These are phyloP conservation scores for Gnathonemus longibarbis DNA, from an alignment of 2,113 vertebrate species.

Conservation along the genomic window DNA sequence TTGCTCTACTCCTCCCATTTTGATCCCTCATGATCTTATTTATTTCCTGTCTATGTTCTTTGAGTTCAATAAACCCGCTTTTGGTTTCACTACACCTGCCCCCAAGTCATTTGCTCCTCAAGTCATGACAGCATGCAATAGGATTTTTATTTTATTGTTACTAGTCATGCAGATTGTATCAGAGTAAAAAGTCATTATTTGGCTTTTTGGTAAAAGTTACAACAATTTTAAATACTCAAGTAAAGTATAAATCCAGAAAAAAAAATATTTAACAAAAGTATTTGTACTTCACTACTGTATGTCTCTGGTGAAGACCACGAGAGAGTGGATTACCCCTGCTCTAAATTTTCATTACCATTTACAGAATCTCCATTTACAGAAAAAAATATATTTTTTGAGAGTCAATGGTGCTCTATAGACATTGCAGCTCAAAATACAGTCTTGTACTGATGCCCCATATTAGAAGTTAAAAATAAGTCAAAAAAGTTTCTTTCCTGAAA, in stretches of 20 bases:
- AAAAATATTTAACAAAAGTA: background rate
- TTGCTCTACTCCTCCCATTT: background rate
- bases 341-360: background rate
- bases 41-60: background rate
- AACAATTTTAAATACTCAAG: background rate
- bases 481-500: slow-evolving; percentile 11
- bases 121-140: background rate
- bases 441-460: slow-evolving; percentile 2
- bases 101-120: background rate
- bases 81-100: background rate
- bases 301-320: background rate
- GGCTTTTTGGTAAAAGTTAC: background rate
- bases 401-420: background rate
- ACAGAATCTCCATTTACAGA: background rate
- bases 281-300: background rate
- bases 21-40: background rate
- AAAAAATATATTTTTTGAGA: background rate
- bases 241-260: background rate
- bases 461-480: slow-evolving; percentile 3
- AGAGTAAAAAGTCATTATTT: background rate
- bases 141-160: background rate
- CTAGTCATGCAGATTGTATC: background rate
- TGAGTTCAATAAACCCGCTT: background rate
- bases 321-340: background rate
- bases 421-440: background rate